Evolutionary conservation across 2,888 invertebrate species (phyloP), one percentile per base, ranked within the genome.

Genomic region (Philopedon plagiatum): DNA sequence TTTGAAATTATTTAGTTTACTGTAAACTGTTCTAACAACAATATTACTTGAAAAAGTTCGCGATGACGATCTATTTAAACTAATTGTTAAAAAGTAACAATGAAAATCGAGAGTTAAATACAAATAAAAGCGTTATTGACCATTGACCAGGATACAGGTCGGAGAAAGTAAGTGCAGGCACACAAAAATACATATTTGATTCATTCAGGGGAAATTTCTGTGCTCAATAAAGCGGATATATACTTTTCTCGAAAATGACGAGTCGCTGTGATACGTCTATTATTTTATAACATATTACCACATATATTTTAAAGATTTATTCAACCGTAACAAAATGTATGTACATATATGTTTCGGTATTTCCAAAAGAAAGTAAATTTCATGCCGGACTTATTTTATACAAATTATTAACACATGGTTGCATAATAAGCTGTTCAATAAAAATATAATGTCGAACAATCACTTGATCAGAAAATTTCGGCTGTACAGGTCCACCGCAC

Each of bases 71-170:
- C 9, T 11, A 34, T 37, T 13, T 13, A 13, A 4, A 37, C 8
- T 15, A 39, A 7, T 39, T 26, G 23, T n/a, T 54, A n/a, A 54
- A 56, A 56, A 56, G 56, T 29, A 29, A 56, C 9, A 56, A 29
- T 32, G 32, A 56, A 56, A 56, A 56, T 18, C 18, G 56, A 56
- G 32, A 56, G 56, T 56, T 32, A 8, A 56, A 26, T 56, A 34
- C 18, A 56, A 56, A 56, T 56, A 34, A 7, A 32, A 18, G 32
- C 32, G 15, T 29, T 32, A 29, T 56, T 56, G 29, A 56, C 56
- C 32, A 56, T 56, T 56, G 29, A 56, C 56, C 56, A 56, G 56
- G 56, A 56, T 56, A 32, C 51, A 19, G 2, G 63, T 60, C 18
- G 32, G 51, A 19, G 57, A 60, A 57, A 71, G 26, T 11, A 44